Base-by-base conservation (phyloP, 2,113 vertebrate species). In the Cottus gobio region DNA sequence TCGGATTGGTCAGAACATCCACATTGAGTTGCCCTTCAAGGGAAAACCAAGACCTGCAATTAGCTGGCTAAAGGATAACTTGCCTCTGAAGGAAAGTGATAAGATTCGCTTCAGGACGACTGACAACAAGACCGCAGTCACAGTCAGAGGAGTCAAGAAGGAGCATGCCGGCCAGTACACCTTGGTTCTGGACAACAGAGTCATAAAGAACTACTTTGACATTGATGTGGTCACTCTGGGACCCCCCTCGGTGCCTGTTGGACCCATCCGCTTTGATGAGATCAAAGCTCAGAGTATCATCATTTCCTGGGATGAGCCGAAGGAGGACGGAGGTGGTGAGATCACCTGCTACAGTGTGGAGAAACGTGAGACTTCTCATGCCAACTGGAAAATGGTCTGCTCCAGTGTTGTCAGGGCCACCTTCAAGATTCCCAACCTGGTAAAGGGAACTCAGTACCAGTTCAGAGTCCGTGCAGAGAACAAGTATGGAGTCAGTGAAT, bases 381-480 rank as follows among this genome's bases (percentile, higher is more conserved):
- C 97, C 75, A 97, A 96, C 70, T 99, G 98, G 98, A 99, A 99
- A 89, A 95, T 99, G 93, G 95, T 99, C 79, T 99, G 98, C 85
- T 99, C 98, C 1, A 99, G 98, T 85, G 97, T 97, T 82, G 92
- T 96, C 77, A 97, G 96, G 85, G 96, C 96, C 48, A 95, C 94
- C 34, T 99, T 99, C 86, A 99, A 99, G 93, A 96, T 99, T 87
- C 92, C 97, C 77, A 99, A 99, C 91, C 93, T 99, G 69, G 93
- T 97, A 79, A 98, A 97, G 93, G 98, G 96, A 83, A 93, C 92
- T 28, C 94, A 96, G 50, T 99, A 99, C 91, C 98, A 98, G 83
- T 98, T 99, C 89, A 97, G 97, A 93, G 96, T 99, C 42, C 96
- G 96, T 52, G 98, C 98, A 56, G 98, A 99, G 94, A 99, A 99